Percentiles rank a stretch among this genome's conserved stretches.
These are phyloP conservation scores for Microctenopoma lineatum DNA, from an alignment of 2,797 vertebrate genomes.

Conservation along the genomic window DNA sequence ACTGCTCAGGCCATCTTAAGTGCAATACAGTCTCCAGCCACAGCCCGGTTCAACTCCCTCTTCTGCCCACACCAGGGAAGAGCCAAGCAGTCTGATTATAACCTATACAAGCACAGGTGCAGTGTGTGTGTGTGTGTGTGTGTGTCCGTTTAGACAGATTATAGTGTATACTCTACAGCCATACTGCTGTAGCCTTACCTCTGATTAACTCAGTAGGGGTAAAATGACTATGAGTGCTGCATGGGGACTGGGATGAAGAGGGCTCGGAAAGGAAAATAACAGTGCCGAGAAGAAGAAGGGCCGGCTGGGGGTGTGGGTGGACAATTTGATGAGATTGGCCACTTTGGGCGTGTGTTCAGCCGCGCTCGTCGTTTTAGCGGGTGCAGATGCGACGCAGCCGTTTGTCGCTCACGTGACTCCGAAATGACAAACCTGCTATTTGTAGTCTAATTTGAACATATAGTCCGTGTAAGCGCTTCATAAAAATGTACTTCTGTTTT, in stretches of 20 bases:
- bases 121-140: slow-evolving; percentile 24
- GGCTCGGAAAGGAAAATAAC: slow-evolving; percentile 63
- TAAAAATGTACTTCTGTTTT: slow-evolving; percentile 34
- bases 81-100: slow-evolving; percentile 43
- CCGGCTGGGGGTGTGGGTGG: slow-evolving; percentile 45
- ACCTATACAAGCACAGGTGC: slow-evolving; percentile 37
- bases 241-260: slow-evolving; percentile 53
- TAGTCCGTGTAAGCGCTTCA: slow-evolving; percentile 9
- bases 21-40: slow-evolving; percentile 18
- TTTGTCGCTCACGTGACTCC: slow-evolving; percentile 1
- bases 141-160: slow-evolving; percentile 59
- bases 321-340: slow-evolving; percentile 58
- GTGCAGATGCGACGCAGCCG: slow-evolving; percentile 6
- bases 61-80: slow-evolving; percentile 21
- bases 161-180: slow-evolving; percentile 49
- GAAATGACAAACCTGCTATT: slow-evolving; percentile 4
- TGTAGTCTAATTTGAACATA: slow-evolving; percentile 10
- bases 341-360: slow-evolving; percentile 26
- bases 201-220: slow-evolving; percentile 73
- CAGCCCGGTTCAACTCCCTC: slow-evolving; percentile 17
- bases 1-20: slow-evolving; percentile 40
- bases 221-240: slow-evolving; percentile 54
- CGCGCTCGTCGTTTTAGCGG: slow-evolving; percentile 19
- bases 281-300: slow-evolving; percentile 45
- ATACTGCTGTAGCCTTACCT: slow-evolving; percentile 56